Conservation (phyloP, 2,113 vertebrate species). For the Actenoides hombroni region DNA sequence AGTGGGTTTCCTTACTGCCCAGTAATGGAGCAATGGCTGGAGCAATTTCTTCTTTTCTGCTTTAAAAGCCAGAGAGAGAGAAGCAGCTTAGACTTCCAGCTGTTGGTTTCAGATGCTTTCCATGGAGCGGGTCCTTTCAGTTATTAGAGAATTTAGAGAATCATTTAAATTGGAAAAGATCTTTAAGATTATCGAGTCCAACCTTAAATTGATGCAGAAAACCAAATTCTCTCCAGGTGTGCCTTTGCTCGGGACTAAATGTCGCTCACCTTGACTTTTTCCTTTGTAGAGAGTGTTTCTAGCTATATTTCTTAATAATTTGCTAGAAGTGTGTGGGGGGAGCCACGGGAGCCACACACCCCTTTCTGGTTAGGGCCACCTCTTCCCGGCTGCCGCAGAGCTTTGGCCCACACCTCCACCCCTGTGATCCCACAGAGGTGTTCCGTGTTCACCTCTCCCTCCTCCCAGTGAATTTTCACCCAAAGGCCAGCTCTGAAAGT, state of each 20-base stretch:
- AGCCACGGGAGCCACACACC: not conserved
- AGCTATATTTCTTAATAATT: not conserved
- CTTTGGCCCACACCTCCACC: not conserved
- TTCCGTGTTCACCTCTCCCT: not conserved
- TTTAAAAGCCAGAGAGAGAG: not conserved
- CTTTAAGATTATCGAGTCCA: not conserved
- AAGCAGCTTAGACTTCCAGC: not conserved
- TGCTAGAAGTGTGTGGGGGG: not conserved
- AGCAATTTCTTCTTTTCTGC: not conserved
- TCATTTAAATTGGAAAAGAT: not conserved
- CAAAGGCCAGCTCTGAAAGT: constrained; percentile 21
- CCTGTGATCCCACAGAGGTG: not conserved
- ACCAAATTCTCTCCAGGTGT: not conserved
- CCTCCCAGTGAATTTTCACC: not conserved
- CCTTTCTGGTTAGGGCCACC: not conserved
- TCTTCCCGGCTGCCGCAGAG: not conserved
- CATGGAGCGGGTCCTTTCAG: accelerated
- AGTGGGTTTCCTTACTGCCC: not conserved
- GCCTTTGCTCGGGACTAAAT: not conserved
- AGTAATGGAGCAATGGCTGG: not conserved
- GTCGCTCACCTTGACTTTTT: not conserved
- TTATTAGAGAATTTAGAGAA: not conserved
- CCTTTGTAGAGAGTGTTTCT: not conserved
- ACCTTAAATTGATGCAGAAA: not conserved
- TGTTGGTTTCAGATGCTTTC: not conserved